Evolutionary conservation across 2,797 vertebrate species (phyloP).

Genomic region (Loriculus beryllinus): DNA sequence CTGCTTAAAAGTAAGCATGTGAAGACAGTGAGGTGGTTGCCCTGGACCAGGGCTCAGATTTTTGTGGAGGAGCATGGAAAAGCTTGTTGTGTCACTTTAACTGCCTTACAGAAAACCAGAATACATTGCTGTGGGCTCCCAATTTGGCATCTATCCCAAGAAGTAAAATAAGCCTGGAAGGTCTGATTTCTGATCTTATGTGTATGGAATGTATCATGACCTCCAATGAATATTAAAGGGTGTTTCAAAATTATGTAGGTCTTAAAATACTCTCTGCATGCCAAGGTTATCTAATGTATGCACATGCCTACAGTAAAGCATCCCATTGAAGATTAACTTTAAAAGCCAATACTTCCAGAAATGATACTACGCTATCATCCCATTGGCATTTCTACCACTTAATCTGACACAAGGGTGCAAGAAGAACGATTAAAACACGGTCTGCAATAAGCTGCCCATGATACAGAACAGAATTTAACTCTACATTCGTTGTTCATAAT

Average conservation of each 20-base stretch:
- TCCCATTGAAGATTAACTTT: slow-evolving; percentile 8
- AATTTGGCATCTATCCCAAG: not conserved
- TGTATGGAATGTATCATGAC: slow-evolving; percentile 31
- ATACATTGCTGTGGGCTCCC: not conserved
- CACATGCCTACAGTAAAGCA: slow-evolving; percentile 6
- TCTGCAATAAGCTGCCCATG: not conserved
- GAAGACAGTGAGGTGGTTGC: not conserved
- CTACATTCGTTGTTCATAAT: not conserved
- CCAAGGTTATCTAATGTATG: slow-evolving; percentile 19
- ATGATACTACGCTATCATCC: slow-evolving; percentile 14
- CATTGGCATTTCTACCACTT: slow-evolving; percentile 28
- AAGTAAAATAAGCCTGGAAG: slow-evolving; percentile 3
- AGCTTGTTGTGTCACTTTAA: not conserved
- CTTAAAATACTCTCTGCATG: slow-evolving; percentile 43
- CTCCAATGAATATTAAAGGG: slow-evolving; percentile 15
- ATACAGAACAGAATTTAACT: not conserved
- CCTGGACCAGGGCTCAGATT: not conserved
- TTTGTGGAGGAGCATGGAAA: not conserved
- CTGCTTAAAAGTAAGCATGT: not conserved
- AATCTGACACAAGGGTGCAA: not conserved
- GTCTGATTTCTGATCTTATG: slow-evolving; percentile 24
- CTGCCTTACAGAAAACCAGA: not conserved
- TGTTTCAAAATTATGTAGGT: not conserved
- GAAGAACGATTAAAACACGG: not conserved
- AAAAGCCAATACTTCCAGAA: slow-evolving; percentile 57